Percentiles rank a stretch among this genome's conserved stretches.
Evolutionary conservation across 2,888 invertebrate genomes (phyloP).

Genomic region (Patella pellucida): DNA sequence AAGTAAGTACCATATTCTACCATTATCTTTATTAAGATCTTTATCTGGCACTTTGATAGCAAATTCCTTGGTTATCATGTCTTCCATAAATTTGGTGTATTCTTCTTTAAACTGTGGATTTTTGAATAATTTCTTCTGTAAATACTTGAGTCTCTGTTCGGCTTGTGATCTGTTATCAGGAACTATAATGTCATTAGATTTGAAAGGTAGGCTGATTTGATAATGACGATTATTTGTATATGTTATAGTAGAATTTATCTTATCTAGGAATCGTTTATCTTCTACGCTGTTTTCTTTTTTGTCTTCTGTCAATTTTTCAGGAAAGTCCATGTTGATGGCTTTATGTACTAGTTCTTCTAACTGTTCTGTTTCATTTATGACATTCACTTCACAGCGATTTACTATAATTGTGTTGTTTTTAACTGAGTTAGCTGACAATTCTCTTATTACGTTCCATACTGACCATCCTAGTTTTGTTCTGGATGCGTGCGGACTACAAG

Average conservation of each 20-base stretch:
- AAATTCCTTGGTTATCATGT: too few relatives aligned
- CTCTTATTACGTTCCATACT: background rate
- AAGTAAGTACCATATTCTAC: constrained; percentile 19
- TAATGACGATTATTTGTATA: background rate
- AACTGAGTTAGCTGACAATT: background rate
- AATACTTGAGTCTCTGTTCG: background rate
- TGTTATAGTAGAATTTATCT: background rate
- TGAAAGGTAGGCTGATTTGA: background rate
- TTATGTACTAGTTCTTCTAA: background rate
- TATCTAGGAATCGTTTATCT: background rate
- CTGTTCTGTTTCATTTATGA: background rate
- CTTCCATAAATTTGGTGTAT: too few relatives aligned
- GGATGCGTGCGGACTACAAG: background rate
- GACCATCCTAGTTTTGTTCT: background rate
- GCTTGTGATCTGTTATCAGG: background rate
- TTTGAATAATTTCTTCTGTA: background rate
- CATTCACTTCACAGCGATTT: background rate
- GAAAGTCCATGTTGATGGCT: background rate
- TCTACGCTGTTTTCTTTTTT: background rate
- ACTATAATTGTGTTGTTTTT: background rate
- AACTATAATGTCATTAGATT: background rate
- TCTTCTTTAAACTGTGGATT: too few relatives aligned
- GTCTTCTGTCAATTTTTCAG: background rate
- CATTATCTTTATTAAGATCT: background rate
- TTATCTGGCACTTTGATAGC: too few relatives aligned